A percentile compares a stretch with the other conserved stretches of the same genome.
These are phyloP conservation scores for Eubucco bourcierii DNA, from an alignment of 2,113 vertebrate genomes.

Conservation along the genomic window DNA sequence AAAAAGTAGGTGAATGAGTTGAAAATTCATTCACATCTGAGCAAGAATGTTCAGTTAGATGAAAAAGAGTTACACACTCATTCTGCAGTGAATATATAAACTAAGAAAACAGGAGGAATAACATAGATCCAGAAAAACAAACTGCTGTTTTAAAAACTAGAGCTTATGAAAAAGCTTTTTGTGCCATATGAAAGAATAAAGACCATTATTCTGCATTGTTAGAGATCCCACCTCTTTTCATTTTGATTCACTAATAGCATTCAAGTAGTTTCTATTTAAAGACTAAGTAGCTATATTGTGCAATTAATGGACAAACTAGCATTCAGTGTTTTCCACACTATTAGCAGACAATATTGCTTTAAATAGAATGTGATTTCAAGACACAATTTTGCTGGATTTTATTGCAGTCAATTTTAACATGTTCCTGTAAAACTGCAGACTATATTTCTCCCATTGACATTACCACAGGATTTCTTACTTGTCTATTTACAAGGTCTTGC, in stretches of 20 bases:
- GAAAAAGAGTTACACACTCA: not conserved
- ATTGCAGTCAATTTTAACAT: not conserved
- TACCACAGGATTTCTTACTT: not conserved
- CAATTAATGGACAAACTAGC: slow-evolving; percentile 41
- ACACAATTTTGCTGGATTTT: not conserved
- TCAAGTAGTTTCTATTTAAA: slow-evolving; percentile 54
- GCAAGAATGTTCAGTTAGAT: not conserved
- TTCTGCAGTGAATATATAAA: not conserved
- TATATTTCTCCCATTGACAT: not conserved
- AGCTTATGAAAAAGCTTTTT: not conserved
- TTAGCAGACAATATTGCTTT: slow-evolving; percentile 9
- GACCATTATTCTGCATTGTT: slow-evolving; percentile 39
- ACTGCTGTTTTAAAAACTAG: not conserved
- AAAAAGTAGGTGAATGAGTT: not conserved
- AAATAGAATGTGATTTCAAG: slow-evolving; percentile 33
- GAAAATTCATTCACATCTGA: not conserved
- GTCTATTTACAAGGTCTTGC: too few species aligned
- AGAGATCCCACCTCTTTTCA: slow-evolving; percentile 41
- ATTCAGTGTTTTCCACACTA: slow-evolving; percentile 11
- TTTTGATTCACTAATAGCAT: slow-evolving; percentile 30
- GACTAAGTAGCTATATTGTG: slow-evolving; percentile 12
- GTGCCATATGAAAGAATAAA: slow-evolving; percentile 5
- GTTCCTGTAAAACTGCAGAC: not conserved
- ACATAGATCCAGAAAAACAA: not conserved
- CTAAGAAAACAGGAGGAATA: not conserved